Evolutionary conservation across 2,113 vertebrate genomes (phyloP), one percentile per base, ranked within the genome.

Genomic region (Rhombomys opimus): DNA sequence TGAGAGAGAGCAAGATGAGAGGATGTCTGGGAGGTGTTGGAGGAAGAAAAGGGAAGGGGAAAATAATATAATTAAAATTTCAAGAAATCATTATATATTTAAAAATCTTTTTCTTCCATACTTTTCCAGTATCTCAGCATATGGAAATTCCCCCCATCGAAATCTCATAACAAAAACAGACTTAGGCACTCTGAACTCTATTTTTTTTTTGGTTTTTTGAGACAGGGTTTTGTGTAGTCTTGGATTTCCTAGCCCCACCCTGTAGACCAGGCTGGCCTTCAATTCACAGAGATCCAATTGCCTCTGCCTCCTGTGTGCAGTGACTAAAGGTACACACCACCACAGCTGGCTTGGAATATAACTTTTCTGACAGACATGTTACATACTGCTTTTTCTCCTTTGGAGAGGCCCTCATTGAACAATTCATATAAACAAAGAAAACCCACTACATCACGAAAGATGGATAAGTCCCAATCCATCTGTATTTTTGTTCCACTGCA

Each of bases 51-150:
- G 46, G 38, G 35, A 73, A 38, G 38, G 11, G 10, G 11, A 46
- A 76, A 46, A 76, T 76, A 46, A 76, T 76, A 30, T 67, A 68
- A 72, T 72, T n/a, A 50, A 25, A 70, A 70, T 70, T 76, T 46
- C 30, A 81, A 54, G 9, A 13, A 20, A 13, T 63, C 27, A 27
- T 75, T 77, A 50, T 77, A 50, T 5, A 50, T 46, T 77, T 50
- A 46, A 57, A 68, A 86, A 81, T 81, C 14, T 89, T n/a, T 93
- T 81, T n/a, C 41, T 73, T 89, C 61, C 2, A 35, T 81, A 68
- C 18, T 93, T 10, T 80, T 94, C 11, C 92, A 87, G 2, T 86
- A 86, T 87, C 41, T 92, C 86, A 87, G 30, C 41, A 57, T 76
- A 81, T 57, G 61, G 46, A 61, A 92, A 86, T 0, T 6, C 65